Evolutionary conservation across 2,113 vertebrate species (phyloP).

Genomic region (Coreoperca whiteheadi): DNA sequence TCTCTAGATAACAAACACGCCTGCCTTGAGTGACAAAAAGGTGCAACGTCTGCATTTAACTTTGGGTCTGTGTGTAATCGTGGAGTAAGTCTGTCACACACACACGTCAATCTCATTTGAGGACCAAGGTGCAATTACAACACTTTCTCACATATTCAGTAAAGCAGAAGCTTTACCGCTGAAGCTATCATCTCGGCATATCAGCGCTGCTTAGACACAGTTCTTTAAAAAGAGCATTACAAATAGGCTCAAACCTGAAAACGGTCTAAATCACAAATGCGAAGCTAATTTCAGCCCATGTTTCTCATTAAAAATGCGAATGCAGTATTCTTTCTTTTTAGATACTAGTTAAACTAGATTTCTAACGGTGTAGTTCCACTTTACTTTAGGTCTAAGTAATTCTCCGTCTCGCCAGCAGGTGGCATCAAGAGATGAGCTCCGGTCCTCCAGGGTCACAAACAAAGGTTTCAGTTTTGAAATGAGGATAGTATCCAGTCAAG

Average conservation of each 20-base stretch:
- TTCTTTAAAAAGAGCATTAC: conserved; percentile 20
- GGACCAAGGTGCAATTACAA: conserved; percentile 68
- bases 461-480: conserved; percentile 44
- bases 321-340: not conserved
- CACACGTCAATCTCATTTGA: conserved; percentile 63
- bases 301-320: conserved; percentile 16
- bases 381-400: conserved; percentile 37
- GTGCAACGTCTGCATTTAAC: conserved; percentile 74
- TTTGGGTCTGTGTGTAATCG: conserved; percentile 63
- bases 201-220: not conserved
- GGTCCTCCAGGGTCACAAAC: not conserved
- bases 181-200: not conserved
- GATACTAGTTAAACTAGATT: not conserved
- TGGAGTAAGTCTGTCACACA: conserved; percentile 45
- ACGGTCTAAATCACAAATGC: conserved; percentile 19
- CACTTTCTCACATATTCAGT: conserved; percentile 46
- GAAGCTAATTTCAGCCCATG: not conserved
- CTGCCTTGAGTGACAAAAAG: conserved; percentile 49
- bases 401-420: conserved; percentile 77
- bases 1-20: conserved; percentile 27
- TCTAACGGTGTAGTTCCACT: conserved; percentile 20
- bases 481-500: conserved; percentile 35
- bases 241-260: conserved; percentile 22
- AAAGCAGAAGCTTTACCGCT: too few relatives aligned
- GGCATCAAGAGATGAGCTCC: conserved; percentile 56